Base-by-base conservation (phyloP, 2,888 invertebrate species). In the Pedicia rivosa region DNA sequence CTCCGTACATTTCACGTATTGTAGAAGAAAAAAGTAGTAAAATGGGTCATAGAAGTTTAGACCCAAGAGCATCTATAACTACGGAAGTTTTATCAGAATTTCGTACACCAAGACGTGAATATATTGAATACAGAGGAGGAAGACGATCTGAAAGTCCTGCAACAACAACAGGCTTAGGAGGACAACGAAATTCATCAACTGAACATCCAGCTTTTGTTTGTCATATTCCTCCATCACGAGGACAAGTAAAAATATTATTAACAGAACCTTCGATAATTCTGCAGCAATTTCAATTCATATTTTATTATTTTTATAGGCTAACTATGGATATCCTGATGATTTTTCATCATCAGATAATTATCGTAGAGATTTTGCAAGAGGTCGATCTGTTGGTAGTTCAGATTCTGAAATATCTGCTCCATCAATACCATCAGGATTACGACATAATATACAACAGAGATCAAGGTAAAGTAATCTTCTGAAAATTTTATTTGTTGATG, bases 311-410 rank as follows among this genome's bases (percentile, higher is more conserved):
- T n/a, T n/a, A n/a, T 38, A 38, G 39, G 42, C 40, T 17, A 33
- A 16, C 27, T 17, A 24, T 14, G 8, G 4, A 17, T 29, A 32
- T 17, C 37, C 35, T 27, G 41, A 40, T 28, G 41, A 41, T 10
- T 43, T 44, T n/a, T 46, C 43, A 16, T 42, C 58, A 12, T 51
- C 53, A 32, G 75, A 74, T 56, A 79, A 79, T 65, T 78, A 79
- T 60, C 65, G 79, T 48, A 67, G 70, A 56, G 74, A 78, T 63
- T 78, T 79, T 64, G 78, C 78, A 19, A 70, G 76, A 47, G 77
- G 78, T n/a, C 56, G 55, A 46, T 65, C 67, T 1, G 65, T 70
- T 46, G 63, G 63, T 30, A 67, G 66, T 49, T 68, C 68, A 35
- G 64, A 65, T 50, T 67, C 67, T 29, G 68, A 68, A 48, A 56